Evolutionary conservation across 1,140 invertebrate genomes (phyloP).

Genomic region (Drosophila paulistorum): DNA sequence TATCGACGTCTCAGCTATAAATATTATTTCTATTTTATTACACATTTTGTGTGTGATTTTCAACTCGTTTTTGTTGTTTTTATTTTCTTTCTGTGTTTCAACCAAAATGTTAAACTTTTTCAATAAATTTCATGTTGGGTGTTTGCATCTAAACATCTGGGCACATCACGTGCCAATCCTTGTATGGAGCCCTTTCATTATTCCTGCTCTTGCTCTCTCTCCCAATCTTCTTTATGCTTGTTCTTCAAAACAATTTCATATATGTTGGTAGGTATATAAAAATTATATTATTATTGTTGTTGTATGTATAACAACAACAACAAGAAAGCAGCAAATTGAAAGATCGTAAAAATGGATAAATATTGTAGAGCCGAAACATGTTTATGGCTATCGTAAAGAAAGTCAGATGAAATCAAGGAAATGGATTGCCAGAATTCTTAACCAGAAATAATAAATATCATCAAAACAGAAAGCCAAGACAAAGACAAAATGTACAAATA

Average conservation of each 20-base stretch:
- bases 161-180: conserved; percentile 62
- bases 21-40: conserved; percentile 82
- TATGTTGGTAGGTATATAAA: conserved; percentile 27
- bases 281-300: conserved; percentile 43
- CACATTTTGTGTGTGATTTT: conserved; percentile 77
- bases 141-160: conserved; percentile 38
- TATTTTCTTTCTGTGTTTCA: conserved; percentile 33
- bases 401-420: neutral
- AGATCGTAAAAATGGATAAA: conserved; percentile 36
- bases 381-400: conserved; percentile 21
- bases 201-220: neutral
- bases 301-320: conserved; percentile 29
- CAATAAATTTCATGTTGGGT: conserved; percentile 32
- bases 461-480: neutral
- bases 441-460: neutral
- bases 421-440: conserved; percentile 7
- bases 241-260: conserved; percentile 38
- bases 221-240: neutral
- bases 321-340: conserved; percentile 44
- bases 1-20: conserved; percentile 79
- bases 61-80: conserved; percentile 41
- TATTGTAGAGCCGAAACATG: conserved; percentile 26
- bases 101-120: conserved; percentile 44
- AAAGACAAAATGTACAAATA: neutral
- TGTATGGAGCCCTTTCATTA: conserved; percentile 16